phyloP scores from a whole-genome alignment of 2,888 invertebrate species.

The Agrotis segetum region DNA sequence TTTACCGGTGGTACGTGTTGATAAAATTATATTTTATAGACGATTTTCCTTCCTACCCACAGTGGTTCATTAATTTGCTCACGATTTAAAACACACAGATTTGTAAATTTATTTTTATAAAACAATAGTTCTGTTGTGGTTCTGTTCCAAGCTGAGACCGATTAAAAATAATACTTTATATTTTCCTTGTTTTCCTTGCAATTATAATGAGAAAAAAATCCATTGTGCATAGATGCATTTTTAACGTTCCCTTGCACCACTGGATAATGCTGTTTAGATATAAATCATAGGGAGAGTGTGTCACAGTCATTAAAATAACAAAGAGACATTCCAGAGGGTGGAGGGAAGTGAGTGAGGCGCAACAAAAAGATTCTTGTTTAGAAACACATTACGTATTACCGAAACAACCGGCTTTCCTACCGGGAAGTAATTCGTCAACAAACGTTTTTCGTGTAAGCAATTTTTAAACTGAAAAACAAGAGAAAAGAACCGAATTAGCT shows the following conservation, averaged over 20 bases:
- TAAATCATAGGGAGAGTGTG: constrained; percentile 23
- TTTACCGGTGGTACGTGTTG: constrained; percentile 29
- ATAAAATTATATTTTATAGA: constrained; percentile 15
- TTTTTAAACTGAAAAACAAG: constrained; percentile 65
- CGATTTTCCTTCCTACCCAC: constrained; percentile 56
- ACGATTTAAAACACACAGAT: constrained; percentile 34
- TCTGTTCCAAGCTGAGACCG: neutral
- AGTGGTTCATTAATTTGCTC: constrained; percentile 27
- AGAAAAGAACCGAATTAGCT: constrained; percentile 74
- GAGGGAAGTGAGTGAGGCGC: constrained; percentile 17
- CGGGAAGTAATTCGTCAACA: constrained; percentile 54
- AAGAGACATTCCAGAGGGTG: constrained; percentile 39
- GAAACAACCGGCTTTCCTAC: constrained; percentile 21
- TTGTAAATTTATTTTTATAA: constrained; percentile 19
- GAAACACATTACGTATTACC: constrained; percentile 17
- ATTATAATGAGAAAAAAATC: constrained; percentile 3
- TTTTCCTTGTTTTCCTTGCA: constrained; percentile 30
- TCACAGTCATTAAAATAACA: constrained; percentile 44
- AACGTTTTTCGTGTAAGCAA: constrained; percentile 52
- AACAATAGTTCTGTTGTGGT: neutral
- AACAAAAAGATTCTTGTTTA: constrained; percentile 23
- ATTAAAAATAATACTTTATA: neutral
- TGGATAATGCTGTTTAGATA: constrained; percentile 10
- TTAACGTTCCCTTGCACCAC: constrained; percentile 10
- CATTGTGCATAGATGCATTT: constrained; percentile 26